These are phyloP conservation scores for Hestina assimilis DNA, from an alignment of 1,140 invertebrate species.

Conservation along the genomic window DNA sequence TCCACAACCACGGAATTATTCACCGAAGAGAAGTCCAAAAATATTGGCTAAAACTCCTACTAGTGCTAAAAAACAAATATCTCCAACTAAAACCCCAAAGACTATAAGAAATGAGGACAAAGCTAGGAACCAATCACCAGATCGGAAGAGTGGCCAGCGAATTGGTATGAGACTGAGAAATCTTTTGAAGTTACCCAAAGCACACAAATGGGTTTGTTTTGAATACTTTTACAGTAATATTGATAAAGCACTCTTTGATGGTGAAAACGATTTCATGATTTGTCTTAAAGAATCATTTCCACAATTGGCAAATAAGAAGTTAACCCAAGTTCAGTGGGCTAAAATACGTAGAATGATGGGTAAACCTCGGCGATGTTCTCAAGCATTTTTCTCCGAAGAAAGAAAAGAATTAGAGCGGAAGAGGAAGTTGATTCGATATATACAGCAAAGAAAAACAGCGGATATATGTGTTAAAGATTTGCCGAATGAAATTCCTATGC, in stretches of 20 bases:
- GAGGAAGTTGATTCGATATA: slow-evolving; percentile 93
- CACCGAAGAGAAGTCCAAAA: slow-evolving; percentile 81
- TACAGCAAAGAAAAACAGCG: slow-evolving; percentile 96
- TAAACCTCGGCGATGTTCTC: slow-evolving; percentile 95
- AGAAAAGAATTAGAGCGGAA: slow-evolving; percentile 92
- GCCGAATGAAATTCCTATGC: slow-evolving; percentile 96
- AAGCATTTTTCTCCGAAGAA: slow-evolving; percentile 98
- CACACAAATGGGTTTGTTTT: slow-evolving; percentile 99
- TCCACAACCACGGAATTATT: slow-evolving; percentile 84
- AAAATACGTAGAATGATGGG: slow-evolving; percentile 98
- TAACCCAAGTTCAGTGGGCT: slow-evolving; percentile 96
- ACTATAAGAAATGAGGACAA: slow-evolving; percentile 55
- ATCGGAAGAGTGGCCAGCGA: slow-evolving; percentile 89
- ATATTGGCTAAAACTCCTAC: slow-evolving; percentile 76
- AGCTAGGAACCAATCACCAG: slow-evolving; percentile 78
- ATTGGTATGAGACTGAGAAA: slow-evolving; percentile 95
- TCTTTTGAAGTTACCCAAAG: slow-evolving; percentile 98
- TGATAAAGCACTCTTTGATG: slow-evolving; percentile 95
- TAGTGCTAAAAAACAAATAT: slow-evolving; percentile 72
- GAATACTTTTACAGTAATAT: slow-evolving; percentile 99
- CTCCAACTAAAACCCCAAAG: slow-evolving; percentile 63
- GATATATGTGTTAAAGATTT: slow-evolving; percentile 92
- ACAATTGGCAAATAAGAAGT: slow-evolving; percentile 89
- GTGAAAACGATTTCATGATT: slow-evolving; percentile 97
- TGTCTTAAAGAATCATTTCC: slow-evolving; percentile 97